phyloP scores from a whole-genome alignment of 2,888 invertebrate species.

The Ernsta delagoae region DNA sequence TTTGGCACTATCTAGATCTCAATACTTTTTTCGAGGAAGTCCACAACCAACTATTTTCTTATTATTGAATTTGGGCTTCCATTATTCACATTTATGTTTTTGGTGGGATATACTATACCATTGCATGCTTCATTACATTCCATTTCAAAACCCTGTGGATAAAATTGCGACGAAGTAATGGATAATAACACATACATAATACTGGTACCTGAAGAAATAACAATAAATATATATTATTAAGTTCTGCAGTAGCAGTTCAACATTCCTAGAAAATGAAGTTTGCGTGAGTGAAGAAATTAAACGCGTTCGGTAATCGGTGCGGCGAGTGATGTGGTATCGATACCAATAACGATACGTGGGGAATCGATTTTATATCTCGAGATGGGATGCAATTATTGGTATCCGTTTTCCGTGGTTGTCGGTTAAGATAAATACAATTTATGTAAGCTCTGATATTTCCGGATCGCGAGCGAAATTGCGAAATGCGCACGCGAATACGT shows the following conservation, averaged over 20 bases:
- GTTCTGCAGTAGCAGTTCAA: conserved; percentile 18
- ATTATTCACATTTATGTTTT: too few relatives aligned
- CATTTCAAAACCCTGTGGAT: too few relatives aligned
- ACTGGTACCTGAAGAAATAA: conserved; percentile 8
- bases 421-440: conserved; percentile 23
- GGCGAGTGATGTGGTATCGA: conserved; percentile 40
- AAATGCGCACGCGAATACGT: background rate
- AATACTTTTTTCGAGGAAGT: too few relatives aligned
- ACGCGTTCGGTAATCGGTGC: conserved; percentile 32
- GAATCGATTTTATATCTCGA: conserved; percentile 37
- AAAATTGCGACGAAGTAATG: too few relatives aligned
- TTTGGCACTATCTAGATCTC: too few relatives aligned
- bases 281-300: conserved; percentile 45
- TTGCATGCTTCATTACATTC: too few relatives aligned
- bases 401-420: conserved; percentile 26
- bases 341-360: conserved; percentile 39
- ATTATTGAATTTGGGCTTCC: too few relatives aligned
- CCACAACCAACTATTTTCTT: too few relatives aligned
- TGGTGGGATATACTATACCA: too few relatives aligned
- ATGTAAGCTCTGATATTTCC: conserved; percentile 34
- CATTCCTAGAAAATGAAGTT: conserved; percentile 40
- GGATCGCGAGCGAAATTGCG: background rate
- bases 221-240: conserved; percentile 31
- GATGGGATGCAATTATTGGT: conserved; percentile 38
- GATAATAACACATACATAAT: too few relatives aligned